These are phyloP conservation scores for Phyllostomus discolor DNA, from an alignment of 2,113 vertebrate species.

Conservation along the genomic window DNA sequence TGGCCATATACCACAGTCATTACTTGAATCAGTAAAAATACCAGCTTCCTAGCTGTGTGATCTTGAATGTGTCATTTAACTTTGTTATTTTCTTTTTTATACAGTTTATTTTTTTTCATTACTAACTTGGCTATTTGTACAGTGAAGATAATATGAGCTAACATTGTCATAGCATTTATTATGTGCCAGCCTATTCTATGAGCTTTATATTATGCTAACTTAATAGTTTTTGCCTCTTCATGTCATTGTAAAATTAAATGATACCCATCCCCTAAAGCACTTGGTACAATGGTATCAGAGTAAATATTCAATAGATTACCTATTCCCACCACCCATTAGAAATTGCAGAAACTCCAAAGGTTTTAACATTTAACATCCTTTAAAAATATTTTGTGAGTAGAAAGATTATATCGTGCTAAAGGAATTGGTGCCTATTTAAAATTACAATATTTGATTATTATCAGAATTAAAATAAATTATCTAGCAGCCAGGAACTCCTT, in stretches of 20 bases:
- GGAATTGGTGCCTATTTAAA: background rate
- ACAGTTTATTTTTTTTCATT: no score
- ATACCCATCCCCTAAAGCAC: background rate
- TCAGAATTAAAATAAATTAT: background rate
- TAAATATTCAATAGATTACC: background rate
- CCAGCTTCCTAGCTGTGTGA: background rate
- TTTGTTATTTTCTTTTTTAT: background rate
- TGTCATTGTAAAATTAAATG: background rate
- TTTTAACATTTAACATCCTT: constrained; percentile 9
- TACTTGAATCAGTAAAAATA: background rate
- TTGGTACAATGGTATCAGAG: background rate
- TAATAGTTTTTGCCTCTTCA: background rate
- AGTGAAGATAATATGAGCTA: background rate
- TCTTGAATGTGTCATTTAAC: background rate
- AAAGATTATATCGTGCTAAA: background rate
- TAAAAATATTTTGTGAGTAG: background rate
- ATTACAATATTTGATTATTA: background rate
- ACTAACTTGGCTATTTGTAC: background rate
- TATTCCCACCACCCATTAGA: background rate
- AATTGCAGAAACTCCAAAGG: background rate
- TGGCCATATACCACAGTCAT: background rate
- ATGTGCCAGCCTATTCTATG: background rate
- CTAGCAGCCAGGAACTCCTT: background rate
- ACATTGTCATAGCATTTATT: background rate
- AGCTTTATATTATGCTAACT: background rate